phyloP scores from a whole-genome alignment of 2,797 vertebrate species.

The Rousettus madagascariensis region DNA sequence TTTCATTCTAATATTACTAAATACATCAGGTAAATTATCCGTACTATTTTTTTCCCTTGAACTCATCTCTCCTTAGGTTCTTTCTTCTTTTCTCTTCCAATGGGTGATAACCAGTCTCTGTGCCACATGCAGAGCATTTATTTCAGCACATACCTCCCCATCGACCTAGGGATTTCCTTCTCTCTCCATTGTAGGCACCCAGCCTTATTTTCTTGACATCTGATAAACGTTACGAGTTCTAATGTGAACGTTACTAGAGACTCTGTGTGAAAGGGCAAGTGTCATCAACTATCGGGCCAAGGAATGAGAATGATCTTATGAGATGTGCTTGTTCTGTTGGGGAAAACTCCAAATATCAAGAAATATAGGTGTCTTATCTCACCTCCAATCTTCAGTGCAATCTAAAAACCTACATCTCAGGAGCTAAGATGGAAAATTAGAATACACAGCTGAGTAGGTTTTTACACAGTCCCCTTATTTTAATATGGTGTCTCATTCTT shows the following conservation, averaged over 20 bases:
- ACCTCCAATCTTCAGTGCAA: neutral
- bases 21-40: neutral
- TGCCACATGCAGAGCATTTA: neutral
- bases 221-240: neutral
- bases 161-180: neutral
- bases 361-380: neutral
- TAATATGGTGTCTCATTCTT: neutral
- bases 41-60: neutral
- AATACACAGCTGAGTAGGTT: neutral
- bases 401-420: neutral
- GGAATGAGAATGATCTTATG: neutral
- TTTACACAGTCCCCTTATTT: neutral
- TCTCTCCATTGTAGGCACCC: neutral
- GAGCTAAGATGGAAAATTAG: neutral
- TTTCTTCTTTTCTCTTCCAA: neutral
- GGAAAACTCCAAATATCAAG: neutral
- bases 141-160: rapidly evolving
- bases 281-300: neutral
- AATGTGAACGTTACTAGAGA: neutral
- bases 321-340: neutral
- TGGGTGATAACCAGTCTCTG: neutral
- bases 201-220: neutral
- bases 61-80: neutral
- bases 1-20: neutral
- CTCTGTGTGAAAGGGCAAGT: neutral